Evolutionary conservation across 2,797 vertebrate genomes (phyloP).

Genomic region (Pelodytes ibericus): DNA sequence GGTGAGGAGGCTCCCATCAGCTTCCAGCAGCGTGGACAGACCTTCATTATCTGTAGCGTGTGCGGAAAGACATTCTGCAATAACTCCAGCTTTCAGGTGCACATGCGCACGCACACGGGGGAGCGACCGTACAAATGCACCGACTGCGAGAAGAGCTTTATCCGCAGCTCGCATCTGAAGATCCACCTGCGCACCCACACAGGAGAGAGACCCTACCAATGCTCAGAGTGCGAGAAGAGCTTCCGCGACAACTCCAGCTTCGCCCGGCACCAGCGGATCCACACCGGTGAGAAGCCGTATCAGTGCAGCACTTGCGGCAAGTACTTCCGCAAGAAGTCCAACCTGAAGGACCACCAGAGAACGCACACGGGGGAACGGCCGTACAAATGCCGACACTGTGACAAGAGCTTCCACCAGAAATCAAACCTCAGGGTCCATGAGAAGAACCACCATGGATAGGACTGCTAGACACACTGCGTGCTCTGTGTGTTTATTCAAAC

Average conservation of each 20-base stretch:
- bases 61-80: conserved; percentile 65
- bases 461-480: not conserved
- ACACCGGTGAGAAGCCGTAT: conserved; percentile 44
- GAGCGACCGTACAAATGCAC: conserved; percentile 58
- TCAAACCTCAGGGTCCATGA: conserved; percentile 44
- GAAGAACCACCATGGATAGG: conserved; percentile 38
- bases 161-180: conserved; percentile 61
- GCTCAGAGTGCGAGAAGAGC: conserved; percentile 51
- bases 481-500: too few relatives aligned
- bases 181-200: conserved; percentile 62
- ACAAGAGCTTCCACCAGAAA: conserved; percentile 47
- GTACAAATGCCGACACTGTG: conserved; percentile 37
- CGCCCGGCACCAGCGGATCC: conserved; percentile 49
- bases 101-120: conserved; percentile 76
- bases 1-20: conserved; percentile 4
- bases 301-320: conserved; percentile 47
- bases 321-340: conserved; percentile 51
- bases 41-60: conserved; percentile 63
- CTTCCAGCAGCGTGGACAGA: conserved; percentile 35
- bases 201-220: conserved; percentile 54
- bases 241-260: conserved; percentile 57
- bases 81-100: conserved; percentile 59
- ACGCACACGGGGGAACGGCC: conserved; percentile 46
- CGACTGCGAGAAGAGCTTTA: conserved; percentile 63
- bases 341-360: conserved; percentile 39